Evolutionary conservation across 1,140 invertebrate genomes (phyloP), one percentile per base, ranked within the genome.

Genomic region (Caerostris extrusa): DNA sequence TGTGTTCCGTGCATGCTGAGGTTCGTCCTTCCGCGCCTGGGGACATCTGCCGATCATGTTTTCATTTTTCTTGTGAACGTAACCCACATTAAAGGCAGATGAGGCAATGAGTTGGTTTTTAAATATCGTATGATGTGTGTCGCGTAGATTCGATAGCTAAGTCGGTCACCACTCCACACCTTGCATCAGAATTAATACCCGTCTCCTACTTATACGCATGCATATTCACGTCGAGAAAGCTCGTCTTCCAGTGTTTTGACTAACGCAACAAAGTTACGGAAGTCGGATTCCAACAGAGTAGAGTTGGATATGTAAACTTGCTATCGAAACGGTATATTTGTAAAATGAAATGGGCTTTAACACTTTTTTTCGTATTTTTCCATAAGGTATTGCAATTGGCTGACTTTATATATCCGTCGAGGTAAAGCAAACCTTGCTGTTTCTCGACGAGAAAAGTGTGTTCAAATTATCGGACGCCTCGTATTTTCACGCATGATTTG

Each of bases 41-140:
- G n/a, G 53, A 8, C 17, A 90, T 90, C 53, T 53, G 87, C 50
- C 50, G 87, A 17, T 53, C 53, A 50, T 12, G 50, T 77, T 77
- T 77, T 77, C 71, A n/a, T 69, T 90, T n/a, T 71, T 90, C 64
- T 69, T 90, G 64, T 71, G 50, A 56, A 71, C 64, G 34, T 90
- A 64, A 90, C 87, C 87, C 87, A 90, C 87, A 69, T 90, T n/a
- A 14, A 56, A 56, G 2, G 3, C 2, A 57, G 57, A 56, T 85
- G 82, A 56, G 19, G 71, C 71, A 77, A 77, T 34, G 34, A 53
- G 71, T 77, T 77, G 8, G 34, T 50, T 50, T 34, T 8, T 77
- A 77, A 17, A 12, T 64, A 64, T 17, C 61, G 61, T 17, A 64
- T 64, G 14, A 14, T 17, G 2, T 34, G 10, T 50, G 71, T 77